These are phyloP conservation scores for Dioctria linearis DNA, from an alignment of 2,888 invertebrate species.

Conservation along the genomic window DNA sequence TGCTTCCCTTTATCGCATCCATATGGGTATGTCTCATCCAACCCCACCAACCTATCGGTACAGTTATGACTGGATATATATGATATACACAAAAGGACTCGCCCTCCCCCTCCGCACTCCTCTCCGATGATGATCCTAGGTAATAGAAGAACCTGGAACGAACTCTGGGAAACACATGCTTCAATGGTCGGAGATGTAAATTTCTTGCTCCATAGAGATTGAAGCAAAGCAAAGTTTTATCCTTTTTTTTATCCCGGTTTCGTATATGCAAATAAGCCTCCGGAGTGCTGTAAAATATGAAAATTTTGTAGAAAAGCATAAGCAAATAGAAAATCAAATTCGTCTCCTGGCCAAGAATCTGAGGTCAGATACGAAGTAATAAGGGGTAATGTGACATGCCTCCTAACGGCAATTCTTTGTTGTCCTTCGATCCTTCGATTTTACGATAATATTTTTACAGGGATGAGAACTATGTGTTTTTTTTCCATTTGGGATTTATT, in stretches of 20 bases:
- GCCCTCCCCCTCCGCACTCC: background rate
- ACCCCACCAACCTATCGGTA: background rate
- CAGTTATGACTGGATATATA: background rate
- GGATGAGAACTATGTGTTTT: no score
- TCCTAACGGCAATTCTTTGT: background rate
- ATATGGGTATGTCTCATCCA: background rate
- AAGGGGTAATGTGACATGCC: constrained; percentile 28
- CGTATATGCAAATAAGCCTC: constrained; percentile 41
- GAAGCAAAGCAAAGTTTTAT: constrained; percentile 6
- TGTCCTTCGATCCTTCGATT: no score
- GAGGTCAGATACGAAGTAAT: constrained; percentile 33
- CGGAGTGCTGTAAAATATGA: constrained; percentile 46
- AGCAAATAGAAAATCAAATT: constrained; percentile 31
- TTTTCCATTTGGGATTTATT: no score
- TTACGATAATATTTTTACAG: no score
- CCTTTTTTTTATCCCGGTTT: constrained; percentile 33
- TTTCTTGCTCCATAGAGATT: background rate
- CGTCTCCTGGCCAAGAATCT: constrained; percentile 36
- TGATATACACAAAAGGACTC: background rate
- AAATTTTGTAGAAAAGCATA: constrained; percentile 27
- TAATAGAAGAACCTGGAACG: background rate
- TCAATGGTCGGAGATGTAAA: constrained; percentile 33
- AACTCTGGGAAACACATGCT: constrained; percentile 8
- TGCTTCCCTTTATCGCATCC: constrained; percentile 15
- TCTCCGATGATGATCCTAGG: background rate